Evolutionary conservation across 1,140 invertebrate species (phyloP).

Genomic region (Idris sp.): DNA sequence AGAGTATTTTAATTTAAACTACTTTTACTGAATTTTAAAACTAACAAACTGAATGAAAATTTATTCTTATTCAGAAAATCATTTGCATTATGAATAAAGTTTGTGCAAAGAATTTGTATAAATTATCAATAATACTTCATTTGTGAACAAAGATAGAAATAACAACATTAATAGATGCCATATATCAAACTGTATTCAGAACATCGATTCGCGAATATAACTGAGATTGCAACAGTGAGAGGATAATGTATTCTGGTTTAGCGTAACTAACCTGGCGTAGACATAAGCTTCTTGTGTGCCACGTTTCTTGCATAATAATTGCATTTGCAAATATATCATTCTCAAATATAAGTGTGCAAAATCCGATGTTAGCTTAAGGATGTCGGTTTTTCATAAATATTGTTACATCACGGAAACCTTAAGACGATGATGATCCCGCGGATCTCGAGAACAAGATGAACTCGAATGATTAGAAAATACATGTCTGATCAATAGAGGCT

Average conservation of each 20-base stretch:
- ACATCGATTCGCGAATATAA: background rate
- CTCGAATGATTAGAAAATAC: constrained; percentile 22
- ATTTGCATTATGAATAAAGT: no score
- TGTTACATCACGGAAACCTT: background rate
- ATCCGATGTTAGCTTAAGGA: constrained; percentile 18
- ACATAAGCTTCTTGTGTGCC: constrained; percentile 14
- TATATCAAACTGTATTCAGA: constrained; percentile 6
- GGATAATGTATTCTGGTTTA: constrained; percentile 36
- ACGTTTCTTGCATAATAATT: constrained; percentile 37
- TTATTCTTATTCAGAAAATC: no score
- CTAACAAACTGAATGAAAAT: no score
- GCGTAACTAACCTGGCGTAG: constrained; percentile 19
- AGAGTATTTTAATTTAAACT: no score
- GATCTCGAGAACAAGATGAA: constrained; percentile 6
- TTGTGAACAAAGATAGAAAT: background rate
- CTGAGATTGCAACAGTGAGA: constrained; percentile 4
- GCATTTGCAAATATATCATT: constrained; percentile 7
- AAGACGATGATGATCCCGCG: constrained; percentile 27
- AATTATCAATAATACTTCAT: no score
- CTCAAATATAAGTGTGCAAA: constrained; percentile 25
- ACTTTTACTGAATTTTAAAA: no score
- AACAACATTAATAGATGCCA: constrained; percentile 1
- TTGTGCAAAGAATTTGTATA: no score
- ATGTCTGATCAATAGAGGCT: background rate
- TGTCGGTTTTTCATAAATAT: constrained; percentile 17